Percentiles rank a stretch among this genome's conserved stretches.
These are phyloP conservation scores for Apodemus agrarius DNA, from an alignment of 2,797 vertebrate species.

Conservation along the genomic window DNA sequence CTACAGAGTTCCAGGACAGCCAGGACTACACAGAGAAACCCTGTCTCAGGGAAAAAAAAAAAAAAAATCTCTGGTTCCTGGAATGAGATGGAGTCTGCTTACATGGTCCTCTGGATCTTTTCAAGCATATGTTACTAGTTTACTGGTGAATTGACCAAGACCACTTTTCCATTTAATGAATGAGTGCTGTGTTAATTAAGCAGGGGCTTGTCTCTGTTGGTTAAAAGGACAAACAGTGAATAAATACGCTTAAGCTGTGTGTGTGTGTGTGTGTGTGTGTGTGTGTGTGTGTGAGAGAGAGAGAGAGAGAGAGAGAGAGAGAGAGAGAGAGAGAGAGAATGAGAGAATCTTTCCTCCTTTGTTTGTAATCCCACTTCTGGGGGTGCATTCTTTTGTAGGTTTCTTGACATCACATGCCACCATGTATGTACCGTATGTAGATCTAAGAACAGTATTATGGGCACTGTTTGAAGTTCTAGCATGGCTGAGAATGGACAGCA, in stretches of 20 bases:
- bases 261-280: background rate
- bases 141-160: background rate
- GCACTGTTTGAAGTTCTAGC: background rate
- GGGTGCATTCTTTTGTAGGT: slow-evolving; percentile 60
- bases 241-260: background rate
- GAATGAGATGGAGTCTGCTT: slow-evolving; percentile 51
- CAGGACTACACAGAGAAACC: too few relatives aligned
- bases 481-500: background rate
- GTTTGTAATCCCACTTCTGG: slow-evolving; percentile 49
- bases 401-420: slow-evolving; percentile 69
- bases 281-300: background rate
- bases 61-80: slow-evolving; percentile 38
- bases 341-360: background rate
- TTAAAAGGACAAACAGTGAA: slow-evolving; percentile 27
- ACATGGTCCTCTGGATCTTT: slow-evolving; percentile 26
- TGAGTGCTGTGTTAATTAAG: background rate
- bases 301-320: too few relatives aligned
- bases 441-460: slow-evolving; percentile 35
- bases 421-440: background rate
- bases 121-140: background rate
- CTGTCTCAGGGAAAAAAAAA: too few relatives aligned
- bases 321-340: too few relatives aligned
- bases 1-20: too few relatives aligned
- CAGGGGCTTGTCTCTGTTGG: slow-evolving; percentile 39
- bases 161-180: background rate